Base-by-base conservation (phyloP, 92 coral and sea anemone species). In the Porites divaricata region DNA sequence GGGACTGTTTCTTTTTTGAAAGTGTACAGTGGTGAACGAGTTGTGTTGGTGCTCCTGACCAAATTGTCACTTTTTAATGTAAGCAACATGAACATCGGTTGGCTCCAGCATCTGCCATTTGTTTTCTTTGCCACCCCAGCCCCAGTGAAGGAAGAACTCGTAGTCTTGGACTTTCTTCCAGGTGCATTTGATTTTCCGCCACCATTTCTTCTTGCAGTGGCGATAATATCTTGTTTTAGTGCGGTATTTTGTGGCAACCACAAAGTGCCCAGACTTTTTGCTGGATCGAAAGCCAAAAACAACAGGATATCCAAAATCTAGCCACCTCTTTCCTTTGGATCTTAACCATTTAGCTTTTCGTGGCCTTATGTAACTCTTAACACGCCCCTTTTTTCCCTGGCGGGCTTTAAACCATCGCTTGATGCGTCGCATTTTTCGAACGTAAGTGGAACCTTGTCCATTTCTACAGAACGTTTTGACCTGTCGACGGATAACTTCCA, bases 121-220 rank as follows among this genome's bases (percentile, higher is more conserved):
- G 23, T 80, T 89, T 28, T 52, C 20, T 0, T 0, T 0, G 24
- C 93, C 89, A 41, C 90, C 90, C 93, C 93, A 89, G 14, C 92
- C 92, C 65, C 77, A 83, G 12, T 74, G 89, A 4, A 77, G 25
- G 76, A 19, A 64, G 50, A 68, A 80, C 63, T 80, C 66, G 49
- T 83, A 69, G 10, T 86, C 70, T 61, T 81, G 82, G 12, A 17
- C 77, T 12, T 14, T 77, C 54, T 21, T 24, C 90, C 87, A 67
- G n/a, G 3, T 6, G 69, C 84, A 65, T 0, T 15, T 56, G 24
- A 63, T 77, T 54, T 81, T 81, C 41, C 81, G 70, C 25, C 35
- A 80, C 48, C 71, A 48, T 16, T 84, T 16, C 51, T 7, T 51
- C 58, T 45, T 57, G 53, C 93, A 86, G 7, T 75, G 74, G 12